These are phyloP conservation scores for Panthera tigris DNA, from an alignment of 2,113 vertebrate species.

Conservation along the genomic window DNA sequence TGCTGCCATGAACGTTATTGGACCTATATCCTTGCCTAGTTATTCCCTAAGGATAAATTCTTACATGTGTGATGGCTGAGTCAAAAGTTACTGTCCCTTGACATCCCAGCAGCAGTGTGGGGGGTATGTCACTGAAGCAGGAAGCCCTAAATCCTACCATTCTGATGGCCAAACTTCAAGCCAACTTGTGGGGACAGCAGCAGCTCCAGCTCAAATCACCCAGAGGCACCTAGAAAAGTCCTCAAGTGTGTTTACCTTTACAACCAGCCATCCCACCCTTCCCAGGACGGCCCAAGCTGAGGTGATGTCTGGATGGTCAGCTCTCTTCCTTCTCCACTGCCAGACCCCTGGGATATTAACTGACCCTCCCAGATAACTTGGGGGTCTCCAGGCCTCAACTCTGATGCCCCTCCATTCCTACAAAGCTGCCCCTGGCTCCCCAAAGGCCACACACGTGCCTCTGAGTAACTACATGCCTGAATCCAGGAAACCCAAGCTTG, in stretches of 20 bases:
- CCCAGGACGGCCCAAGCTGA: accelerated
- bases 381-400: neutral
- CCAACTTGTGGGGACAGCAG: neutral
- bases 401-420: neutral
- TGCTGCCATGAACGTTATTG: neutral
- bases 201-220: neutral
- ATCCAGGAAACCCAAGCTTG: neutral
- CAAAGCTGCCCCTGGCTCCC: neutral
- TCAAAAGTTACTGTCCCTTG: neutral
- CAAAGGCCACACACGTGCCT: neutral
- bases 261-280: neutral
- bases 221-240: neutral
- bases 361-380: neutral
- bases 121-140: neutral
- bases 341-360: neutral
- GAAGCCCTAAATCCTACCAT: neutral
- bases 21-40: neutral
- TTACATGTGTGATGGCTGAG: neutral
- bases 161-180: neutral
- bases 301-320: accelerated
- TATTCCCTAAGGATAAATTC: neutral
- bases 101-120: neutral
- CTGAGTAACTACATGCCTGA: neutral
- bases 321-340: neutral
- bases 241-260: neutral